A percentile compares a stretch with the other conserved stretches of the same genome.
Conservation (phyloP, 2,888 invertebrate genomes). For the Dyspetes luteomarginatus region DNA sequence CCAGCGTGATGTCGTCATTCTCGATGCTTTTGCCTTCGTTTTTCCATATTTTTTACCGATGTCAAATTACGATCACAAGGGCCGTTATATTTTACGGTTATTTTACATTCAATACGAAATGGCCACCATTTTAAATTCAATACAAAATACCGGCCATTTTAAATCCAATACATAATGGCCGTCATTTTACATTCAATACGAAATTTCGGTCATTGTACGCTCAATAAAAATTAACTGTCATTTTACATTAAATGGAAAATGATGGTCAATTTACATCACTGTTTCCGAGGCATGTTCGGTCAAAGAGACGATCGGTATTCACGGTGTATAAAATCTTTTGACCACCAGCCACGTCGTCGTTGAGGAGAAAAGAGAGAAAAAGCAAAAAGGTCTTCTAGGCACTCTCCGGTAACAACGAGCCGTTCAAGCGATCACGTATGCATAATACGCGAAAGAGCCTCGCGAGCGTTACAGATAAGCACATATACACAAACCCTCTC, state of each 20-base stretch:
- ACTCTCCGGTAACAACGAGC: slow-evolving; percentile 26
- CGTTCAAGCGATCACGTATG: slow-evolving; percentile 52
- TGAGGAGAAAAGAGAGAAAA: background rate
- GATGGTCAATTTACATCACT: too few species aligned
- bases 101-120: too few species aligned
- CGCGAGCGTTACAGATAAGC: slow-evolving; percentile 57
- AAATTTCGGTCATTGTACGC: too few species aligned
- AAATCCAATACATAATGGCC: too few species aligned
- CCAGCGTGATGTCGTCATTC: slow-evolving; percentile 21
- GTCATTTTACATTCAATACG: too few species aligned
- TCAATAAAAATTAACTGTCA: too few species aligned
- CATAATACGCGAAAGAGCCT: slow-evolving; percentile 33
- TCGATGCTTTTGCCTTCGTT: background rate
- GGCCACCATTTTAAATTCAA: too few species aligned
- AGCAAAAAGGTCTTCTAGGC: background rate
- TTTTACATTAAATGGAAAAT: too few species aligned
- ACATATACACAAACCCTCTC: too few species aligned
- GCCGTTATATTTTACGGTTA: background rate
- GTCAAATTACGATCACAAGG: background rate
- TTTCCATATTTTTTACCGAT: background rate
- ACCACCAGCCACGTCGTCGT: slow-evolving; percentile 35
- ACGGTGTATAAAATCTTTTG: slow-evolving; percentile 13
- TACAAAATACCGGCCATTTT: too few species aligned
- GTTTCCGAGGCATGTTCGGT: background rate
- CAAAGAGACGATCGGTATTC: slow-evolving; percentile 38